Conservation (phyloP, 2,888 invertebrate genomes). For the Oscheius sp. region DNA sequence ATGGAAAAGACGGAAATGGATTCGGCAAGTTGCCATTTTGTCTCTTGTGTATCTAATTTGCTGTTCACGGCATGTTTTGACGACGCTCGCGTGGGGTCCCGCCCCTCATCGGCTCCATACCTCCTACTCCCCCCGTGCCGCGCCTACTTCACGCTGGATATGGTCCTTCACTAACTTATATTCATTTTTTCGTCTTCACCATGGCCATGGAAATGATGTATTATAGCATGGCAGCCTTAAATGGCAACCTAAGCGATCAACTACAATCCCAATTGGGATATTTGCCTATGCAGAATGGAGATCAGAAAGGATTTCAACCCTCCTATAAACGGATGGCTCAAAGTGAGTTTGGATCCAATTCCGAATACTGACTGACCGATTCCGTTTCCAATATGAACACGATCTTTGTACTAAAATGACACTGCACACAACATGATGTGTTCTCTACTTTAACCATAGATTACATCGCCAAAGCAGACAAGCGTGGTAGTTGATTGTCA, state of each 20-base stretch:
- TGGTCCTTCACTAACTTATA: constrained; percentile 25
- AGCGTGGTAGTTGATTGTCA: neutral
- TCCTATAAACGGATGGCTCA: constrained; percentile 65
- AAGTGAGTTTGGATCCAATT: constrained; percentile 42
- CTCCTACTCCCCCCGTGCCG: constrained; percentile 33
- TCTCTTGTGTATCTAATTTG: constrained; percentile 36
- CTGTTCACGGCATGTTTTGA: constrained; percentile 38
- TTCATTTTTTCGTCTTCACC: constrained; percentile 21
- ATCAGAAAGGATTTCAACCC: constrained; percentile 50
- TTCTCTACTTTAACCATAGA: constrained; percentile 16
- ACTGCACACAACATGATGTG: constrained; percentile 4
- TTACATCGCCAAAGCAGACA: constrained; percentile 11
- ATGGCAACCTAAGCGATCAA: constrained; percentile 54
- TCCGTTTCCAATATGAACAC: neutral
- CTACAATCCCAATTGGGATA: constrained; percentile 44
- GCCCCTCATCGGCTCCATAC: constrained; percentile 34
- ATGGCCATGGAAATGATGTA: constrained; percentile 39
- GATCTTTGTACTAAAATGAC: neutral
- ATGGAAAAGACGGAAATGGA: too few species aligned
- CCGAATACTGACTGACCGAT: neutral
- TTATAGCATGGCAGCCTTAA: constrained; percentile 50
- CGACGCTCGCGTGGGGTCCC: constrained; percentile 34
- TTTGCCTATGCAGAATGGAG: constrained; percentile 35
- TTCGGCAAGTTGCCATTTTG: neutral
- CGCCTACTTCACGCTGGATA: constrained; percentile 34